A percentile compares a stretch with the other conserved stretches of the same genome.
phyloP scores from a whole-genome alignment of 2,888 invertebrate species.

The Hydrotaea diabolus region DNA sequence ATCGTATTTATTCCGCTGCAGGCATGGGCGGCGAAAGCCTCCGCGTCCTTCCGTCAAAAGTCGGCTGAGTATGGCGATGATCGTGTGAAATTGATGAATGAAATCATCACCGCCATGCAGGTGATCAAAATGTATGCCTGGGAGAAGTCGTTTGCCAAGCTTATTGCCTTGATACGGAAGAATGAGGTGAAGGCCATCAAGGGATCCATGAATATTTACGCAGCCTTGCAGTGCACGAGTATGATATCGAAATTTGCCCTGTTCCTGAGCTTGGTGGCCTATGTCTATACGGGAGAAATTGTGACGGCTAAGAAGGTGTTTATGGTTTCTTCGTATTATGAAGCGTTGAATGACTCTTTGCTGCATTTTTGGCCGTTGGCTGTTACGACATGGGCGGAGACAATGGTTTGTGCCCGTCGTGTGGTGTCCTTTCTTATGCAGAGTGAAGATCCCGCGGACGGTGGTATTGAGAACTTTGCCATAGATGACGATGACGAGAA shows the following conservation, averaged over 20 bases:
- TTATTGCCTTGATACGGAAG: constrained; percentile 87
- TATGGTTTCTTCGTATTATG: constrained; percentile 90
- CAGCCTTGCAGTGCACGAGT: constrained; percentile 86
- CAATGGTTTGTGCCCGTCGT: constrained; percentile 86
- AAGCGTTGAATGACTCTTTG: constrained; percentile 88
- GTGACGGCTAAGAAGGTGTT: constrained; percentile 90
- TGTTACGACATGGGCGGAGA: constrained; percentile 89
- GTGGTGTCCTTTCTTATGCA: constrained; percentile 85
- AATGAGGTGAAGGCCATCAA: constrained; percentile 86
- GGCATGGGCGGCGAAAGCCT: constrained; percentile 87
- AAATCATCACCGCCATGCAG: constrained; percentile 91
- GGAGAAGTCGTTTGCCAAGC: constrained; percentile 89
- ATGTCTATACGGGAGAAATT: constrained; percentile 83
- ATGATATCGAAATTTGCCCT: constrained; percentile 90
- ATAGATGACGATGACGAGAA: constrained; percentile 71
- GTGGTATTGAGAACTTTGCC: constrained; percentile 72
- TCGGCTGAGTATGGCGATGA: constrained; percentile 91
- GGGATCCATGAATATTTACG: constrained; percentile 85
- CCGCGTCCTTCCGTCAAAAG: constrained; percentile 84
- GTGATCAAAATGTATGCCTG: constrained; percentile 95
- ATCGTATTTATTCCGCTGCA: constrained; percentile 88
- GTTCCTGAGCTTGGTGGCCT: constrained; percentile 87
- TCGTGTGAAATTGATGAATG: constrained; percentile 93
- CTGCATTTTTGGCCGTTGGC: constrained; percentile 90
- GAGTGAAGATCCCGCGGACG: constrained; percentile 74